Conservation (phyloP, 1,140 invertebrate genomes). For the Lepeophtheirus salmonis region DNA sequence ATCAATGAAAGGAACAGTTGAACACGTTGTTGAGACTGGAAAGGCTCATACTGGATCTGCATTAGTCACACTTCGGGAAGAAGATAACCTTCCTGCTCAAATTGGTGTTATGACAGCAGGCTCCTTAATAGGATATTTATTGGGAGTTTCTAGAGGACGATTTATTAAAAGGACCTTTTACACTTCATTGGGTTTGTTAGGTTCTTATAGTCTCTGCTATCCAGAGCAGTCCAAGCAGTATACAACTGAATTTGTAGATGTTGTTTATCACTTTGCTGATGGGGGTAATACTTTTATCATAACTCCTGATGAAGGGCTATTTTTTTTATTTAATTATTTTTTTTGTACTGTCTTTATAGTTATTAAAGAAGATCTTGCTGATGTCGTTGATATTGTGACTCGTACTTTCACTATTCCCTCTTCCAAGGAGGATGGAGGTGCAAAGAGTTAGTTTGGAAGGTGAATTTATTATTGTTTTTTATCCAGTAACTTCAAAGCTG, state of each 20-base stretch:
- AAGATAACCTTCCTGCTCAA: conserved; percentile 10
- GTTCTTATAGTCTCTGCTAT: conserved; percentile 1
- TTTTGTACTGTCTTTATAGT: background rate
- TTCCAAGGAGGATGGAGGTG: background rate
- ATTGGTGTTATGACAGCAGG: background rate
- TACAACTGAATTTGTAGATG: background rate
- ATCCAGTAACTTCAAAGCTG: too few relatives aligned
- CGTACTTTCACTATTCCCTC: background rate
- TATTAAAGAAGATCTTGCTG: background rate
- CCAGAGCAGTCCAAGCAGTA: conserved; percentile 5
- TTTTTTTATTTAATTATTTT: too few relatives aligned
- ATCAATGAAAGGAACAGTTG: background rate
- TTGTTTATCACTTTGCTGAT: conserved; percentile 1
- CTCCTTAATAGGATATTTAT: background rate
- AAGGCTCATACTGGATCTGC: background rate
- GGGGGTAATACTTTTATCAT: background rate
- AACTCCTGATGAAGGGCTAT: too few relatives aligned
- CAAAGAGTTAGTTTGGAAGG: too few relatives aligned
- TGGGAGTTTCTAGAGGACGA: background rate
- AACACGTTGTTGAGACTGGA: conserved; percentile 12
- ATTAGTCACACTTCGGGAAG: background rate
- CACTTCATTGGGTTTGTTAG: background rate
- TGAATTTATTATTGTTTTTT: too few relatives aligned
- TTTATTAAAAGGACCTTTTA: conserved; percentile 8
- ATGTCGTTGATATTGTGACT: background rate